Evolutionary conservation across 1,140 invertebrate species (phyloP).

Genomic region (Magallana gigas): DNA sequence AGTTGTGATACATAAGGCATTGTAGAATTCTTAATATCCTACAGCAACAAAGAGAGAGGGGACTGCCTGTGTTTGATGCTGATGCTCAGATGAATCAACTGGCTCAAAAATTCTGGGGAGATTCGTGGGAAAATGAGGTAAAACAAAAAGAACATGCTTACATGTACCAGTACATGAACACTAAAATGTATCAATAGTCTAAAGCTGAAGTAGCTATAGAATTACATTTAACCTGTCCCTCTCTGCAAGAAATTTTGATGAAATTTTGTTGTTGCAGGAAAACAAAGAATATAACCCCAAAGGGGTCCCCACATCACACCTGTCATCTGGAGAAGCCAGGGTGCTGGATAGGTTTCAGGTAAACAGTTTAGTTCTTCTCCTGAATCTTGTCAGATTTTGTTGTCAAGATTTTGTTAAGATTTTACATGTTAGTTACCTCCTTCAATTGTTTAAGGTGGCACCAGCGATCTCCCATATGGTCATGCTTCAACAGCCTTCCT

Average conservation of each 20-base stretch:
- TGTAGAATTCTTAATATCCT: neutral
- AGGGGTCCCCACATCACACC: conserved; percentile 15
- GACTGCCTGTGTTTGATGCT: conserved; percentile 82
- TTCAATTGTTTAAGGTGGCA: neutral
- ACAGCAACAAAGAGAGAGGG: conserved; percentile 81
- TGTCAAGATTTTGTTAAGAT: too few species aligned
- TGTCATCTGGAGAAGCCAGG: conserved; percentile 59
- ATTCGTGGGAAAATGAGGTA: conserved; percentile 53
- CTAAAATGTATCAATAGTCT: too few species aligned
- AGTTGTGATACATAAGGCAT: too few species aligned
- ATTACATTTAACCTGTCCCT: too few species aligned
- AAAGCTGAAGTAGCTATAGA: too few species aligned
- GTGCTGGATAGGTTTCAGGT: conserved; percentile 73
- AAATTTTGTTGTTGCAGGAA: conserved; percentile 28
- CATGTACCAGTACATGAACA: too few species aligned
- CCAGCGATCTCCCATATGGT: conserved; percentile 40
- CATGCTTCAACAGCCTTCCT: conserved; percentile 63
- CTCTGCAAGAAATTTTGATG: too few species aligned
- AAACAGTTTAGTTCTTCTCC: neutral
- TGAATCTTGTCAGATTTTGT: too few species aligned
- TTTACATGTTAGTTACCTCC: too few species aligned
- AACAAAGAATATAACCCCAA: conserved; percentile 41
- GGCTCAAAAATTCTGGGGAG: conserved; percentile 58
- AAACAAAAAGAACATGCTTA: neutral
- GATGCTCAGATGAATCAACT: conserved; percentile 77